phyloP scores from a whole-genome alignment of 1,140 invertebrate species.

The Nephotettix cincticeps region DNA sequence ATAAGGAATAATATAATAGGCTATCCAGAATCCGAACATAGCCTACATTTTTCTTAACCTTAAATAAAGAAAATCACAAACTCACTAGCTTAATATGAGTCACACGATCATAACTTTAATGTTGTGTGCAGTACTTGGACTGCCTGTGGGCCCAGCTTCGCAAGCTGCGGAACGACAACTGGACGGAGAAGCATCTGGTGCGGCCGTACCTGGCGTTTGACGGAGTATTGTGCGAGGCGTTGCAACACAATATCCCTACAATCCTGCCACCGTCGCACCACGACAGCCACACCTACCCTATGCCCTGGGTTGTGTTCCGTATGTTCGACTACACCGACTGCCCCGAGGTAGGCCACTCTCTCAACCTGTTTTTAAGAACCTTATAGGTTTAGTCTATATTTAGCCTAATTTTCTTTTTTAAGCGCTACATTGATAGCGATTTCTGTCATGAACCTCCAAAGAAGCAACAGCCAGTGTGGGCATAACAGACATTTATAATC shows the following conservation, averaged over 20 bases:
- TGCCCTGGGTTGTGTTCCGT: slow-evolving; percentile 86
- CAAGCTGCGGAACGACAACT: slow-evolving; percentile 91
- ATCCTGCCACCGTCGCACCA: slow-evolving; percentile 90
- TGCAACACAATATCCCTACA: slow-evolving; percentile 91
- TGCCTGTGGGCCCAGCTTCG: slow-evolving; percentile 95
- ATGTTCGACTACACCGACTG: slow-evolving; percentile 99
- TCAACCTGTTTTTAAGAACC: not conserved
- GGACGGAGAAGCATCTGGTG: slow-evolving; percentile 95
- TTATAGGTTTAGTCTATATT: too few relatives aligned
- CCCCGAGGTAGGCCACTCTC: slow-evolving; percentile 65
- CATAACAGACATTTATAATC: too few relatives aligned
- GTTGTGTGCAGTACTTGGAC: slow-evolving; percentile 74
- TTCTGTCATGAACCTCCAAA: too few relatives aligned
- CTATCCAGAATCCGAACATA: too few relatives aligned
- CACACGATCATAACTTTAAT: too few relatives aligned
- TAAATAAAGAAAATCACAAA: too few relatives aligned
- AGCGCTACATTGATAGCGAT: too few relatives aligned
- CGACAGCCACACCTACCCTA: slow-evolving; percentile 83
- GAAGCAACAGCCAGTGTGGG: too few relatives aligned
- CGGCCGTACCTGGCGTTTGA: slow-evolving; percentile 96
- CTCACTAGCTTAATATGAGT: too few relatives aligned
- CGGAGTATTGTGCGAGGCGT: slow-evolving; percentile 88
- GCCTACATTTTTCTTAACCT: too few relatives aligned
- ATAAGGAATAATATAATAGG: too few relatives aligned
- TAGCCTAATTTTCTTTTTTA: too few relatives aligned